Conservation (phyloP, 2,113 vertebrate species). For the Salminus brasiliensis region DNA sequence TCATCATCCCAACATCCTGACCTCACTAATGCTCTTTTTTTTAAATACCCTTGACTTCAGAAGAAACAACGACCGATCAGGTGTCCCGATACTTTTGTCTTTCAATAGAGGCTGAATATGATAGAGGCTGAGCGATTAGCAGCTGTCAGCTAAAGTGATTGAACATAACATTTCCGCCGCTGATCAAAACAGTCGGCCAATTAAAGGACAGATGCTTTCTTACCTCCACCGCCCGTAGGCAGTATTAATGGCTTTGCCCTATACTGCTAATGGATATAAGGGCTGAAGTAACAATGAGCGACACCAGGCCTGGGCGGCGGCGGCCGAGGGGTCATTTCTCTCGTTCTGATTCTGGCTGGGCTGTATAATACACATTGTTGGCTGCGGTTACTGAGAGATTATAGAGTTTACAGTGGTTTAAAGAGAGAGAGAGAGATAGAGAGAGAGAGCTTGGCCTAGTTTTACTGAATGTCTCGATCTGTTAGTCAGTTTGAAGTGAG, state of each 20-base stretch:
- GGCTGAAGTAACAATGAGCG: conserved; percentile 4
- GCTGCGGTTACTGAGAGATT: too few relatives aligned
- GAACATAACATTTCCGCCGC: conserved; percentile 26
- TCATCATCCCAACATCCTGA: too few relatives aligned
- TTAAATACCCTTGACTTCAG: too few relatives aligned
- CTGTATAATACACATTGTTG: not conserved
- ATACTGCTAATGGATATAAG: conserved; percentile 19
- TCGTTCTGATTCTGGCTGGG: too few relatives aligned
- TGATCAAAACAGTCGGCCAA: conserved; percentile 34
- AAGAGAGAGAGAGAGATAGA: not conserved
- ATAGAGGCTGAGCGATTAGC: too few relatives aligned
- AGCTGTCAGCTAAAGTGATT: conserved; percentile 1
- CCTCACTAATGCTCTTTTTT: too few relatives aligned
- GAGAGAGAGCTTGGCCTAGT: conserved; percentile 8
- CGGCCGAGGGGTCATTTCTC: too few relatives aligned
- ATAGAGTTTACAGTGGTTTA: not conserved
- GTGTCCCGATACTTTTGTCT: too few relatives aligned
- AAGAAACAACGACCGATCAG: too few relatives aligned
- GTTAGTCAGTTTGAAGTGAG: conserved; percentile 12
- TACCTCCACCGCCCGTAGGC: not conserved
- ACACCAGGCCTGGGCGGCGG: not conserved
- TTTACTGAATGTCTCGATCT: not conserved
- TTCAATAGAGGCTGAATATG: too few relatives aligned
- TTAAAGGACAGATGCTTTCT: conserved; percentile 16
- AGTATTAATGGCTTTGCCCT: conserved; percentile 33